These are phyloP conservation scores for Thecocarcelia acutangulata DNA, from an alignment of 2,888 invertebrate genomes.

Conservation along the genomic window DNA sequence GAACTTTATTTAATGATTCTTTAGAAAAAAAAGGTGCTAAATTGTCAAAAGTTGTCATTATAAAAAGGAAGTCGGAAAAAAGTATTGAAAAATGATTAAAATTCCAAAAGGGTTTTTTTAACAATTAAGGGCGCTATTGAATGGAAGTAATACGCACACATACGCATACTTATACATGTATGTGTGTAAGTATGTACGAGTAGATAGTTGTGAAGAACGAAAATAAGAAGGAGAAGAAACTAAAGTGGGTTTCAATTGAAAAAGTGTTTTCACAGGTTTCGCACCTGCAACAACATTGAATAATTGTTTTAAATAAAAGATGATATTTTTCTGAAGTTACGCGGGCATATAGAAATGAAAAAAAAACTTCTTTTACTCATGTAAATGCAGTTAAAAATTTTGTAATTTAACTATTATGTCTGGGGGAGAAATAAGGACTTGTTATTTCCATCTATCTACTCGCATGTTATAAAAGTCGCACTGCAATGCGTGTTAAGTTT, in stretches of 20 bases:
- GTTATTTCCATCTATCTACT: too few relatives aligned
- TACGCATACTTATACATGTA: too few relatives aligned
- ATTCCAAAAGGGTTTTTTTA: constrained; percentile 34
- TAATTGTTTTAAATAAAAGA: constrained; percentile 3
- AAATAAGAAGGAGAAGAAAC: background rate
- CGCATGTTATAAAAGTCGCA: too few relatives aligned
- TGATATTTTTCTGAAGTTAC: background rate
- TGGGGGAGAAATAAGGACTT: too few relatives aligned
- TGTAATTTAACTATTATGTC: too few relatives aligned
- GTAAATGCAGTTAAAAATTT: too few relatives aligned
- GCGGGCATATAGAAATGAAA: too few relatives aligned
- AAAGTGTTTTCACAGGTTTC: constrained; percentile 3
- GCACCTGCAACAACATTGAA: background rate
- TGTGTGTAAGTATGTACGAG: too few relatives aligned
- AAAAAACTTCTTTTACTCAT: too few relatives aligned
- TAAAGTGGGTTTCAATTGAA: background rate
- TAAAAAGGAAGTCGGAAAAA: constrained; percentile 51
- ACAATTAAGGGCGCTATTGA: constrained; percentile 50
- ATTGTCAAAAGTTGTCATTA: constrained; percentile 64
- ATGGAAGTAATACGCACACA: constrained; percentile 24
- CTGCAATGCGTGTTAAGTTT: too few relatives aligned
- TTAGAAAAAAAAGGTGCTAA: constrained; percentile 39
- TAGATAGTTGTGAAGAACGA: background rate
- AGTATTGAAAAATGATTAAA: constrained; percentile 41
- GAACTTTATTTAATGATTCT: constrained; percentile 49